phyloP scores from a whole-genome alignment of 2,113 vertebrate genomes.

The Spea multiplicata region DNA sequence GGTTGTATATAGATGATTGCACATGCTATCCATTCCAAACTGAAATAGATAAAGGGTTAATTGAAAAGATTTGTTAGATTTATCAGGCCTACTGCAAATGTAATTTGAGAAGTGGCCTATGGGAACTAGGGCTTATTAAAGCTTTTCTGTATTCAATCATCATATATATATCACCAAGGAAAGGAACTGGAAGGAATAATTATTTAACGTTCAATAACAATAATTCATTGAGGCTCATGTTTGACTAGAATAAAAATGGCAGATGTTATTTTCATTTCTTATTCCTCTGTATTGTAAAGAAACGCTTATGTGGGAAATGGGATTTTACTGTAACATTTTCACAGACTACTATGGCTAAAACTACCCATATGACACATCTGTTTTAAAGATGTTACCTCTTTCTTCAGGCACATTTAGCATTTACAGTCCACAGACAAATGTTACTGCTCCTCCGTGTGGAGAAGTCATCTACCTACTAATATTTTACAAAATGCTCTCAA shows the following conservation, averaged over 20 bases:
- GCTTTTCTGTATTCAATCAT: slow-evolving; percentile 14
- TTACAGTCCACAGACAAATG: neutral
- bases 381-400: slow-evolving; percentile 20
- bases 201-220: slow-evolving; percentile 10
- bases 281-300: slow-evolving; percentile 23
- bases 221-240: slow-evolving; percentile 8
- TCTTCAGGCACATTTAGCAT: neutral
- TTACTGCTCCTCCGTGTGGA: slow-evolving; percentile 20
- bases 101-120: slow-evolving; percentile 3
- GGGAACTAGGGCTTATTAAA: neutral
- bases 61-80: slow-evolving; percentile 1
- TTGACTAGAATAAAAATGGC: slow-evolving; percentile 12
- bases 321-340: slow-evolving; percentile 29
- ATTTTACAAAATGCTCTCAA: too few relatives aligned
- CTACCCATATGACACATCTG: slow-evolving; percentile 32
- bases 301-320: slow-evolving; percentile 18
- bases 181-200: neutral
- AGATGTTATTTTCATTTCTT: slow-evolving; percentile 25
- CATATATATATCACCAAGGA: neutral
- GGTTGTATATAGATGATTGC: too few relatives aligned
- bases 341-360: slow-evolving; percentile 9
- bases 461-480: neutral
- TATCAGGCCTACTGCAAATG: slow-evolving; percentile 2
- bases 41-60: neutral
- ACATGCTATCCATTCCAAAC: neutral